Evolutionary conservation across 2,888 invertebrate genomes (phyloP).

Genomic region (Nomada ferruginata): DNA sequence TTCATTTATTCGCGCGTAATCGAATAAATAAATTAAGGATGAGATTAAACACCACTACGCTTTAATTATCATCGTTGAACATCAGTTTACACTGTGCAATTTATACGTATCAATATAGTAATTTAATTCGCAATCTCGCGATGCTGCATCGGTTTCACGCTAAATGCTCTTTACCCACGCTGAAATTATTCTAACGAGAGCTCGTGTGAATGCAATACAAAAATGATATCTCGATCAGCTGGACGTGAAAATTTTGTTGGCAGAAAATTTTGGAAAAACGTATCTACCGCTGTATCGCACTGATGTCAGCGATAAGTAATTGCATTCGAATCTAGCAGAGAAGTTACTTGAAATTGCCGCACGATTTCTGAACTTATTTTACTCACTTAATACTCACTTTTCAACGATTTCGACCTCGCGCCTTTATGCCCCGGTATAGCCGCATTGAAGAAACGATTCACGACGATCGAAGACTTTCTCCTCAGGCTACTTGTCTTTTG

Average conservation of each 20-base stretch:
- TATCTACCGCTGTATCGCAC: background rate
- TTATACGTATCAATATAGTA: background rate
- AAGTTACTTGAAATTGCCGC: background rate
- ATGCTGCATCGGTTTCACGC: background rate
- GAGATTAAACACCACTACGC: too few species aligned
- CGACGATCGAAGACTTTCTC: conserved; percentile 83
- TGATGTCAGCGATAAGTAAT: background rate
- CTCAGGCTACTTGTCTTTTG: conserved; percentile 79
- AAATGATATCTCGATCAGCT: background rate
- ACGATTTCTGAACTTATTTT: background rate
- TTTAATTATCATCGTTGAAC: background rate
- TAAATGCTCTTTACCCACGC: background rate
- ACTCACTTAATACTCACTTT: conserved; percentile 82
- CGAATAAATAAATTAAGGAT: too few species aligned
- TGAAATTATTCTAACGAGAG: background rate
- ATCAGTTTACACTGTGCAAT: background rate
- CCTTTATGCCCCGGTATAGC: conserved; percentile 83
- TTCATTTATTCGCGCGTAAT: too few species aligned
- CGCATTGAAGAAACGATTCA: conserved; percentile 84
- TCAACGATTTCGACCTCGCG: conserved; percentile 83
- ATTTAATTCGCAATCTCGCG: background rate
- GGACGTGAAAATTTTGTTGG: too few species aligned
- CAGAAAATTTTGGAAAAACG: background rate
- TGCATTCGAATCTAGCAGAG: background rate
- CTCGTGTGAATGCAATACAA: background rate